A percentile compares a stretch with the other conserved stretches of the same genome.
Evolutionary conservation across 2,888 invertebrate species (phyloP).

Genomic region (Dendrolimus houi): DNA sequence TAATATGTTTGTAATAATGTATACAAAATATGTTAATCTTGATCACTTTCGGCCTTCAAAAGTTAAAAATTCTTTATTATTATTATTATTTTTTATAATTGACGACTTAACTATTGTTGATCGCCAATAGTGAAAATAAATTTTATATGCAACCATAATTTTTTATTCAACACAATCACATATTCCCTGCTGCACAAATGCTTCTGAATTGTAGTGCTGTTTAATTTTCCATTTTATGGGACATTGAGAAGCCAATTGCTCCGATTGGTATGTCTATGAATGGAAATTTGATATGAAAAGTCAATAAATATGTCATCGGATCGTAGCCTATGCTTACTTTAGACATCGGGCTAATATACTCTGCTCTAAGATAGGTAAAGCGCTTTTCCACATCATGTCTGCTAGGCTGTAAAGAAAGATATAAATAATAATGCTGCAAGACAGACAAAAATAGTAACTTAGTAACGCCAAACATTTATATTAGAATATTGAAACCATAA

Average conservation of each 20-base stretch:
- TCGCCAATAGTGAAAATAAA: constrained; percentile 64
- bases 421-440: neutral
- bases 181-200: neutral
- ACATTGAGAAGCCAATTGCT: constrained; percentile 27
- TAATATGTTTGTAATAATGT: constrained; percentile 33
- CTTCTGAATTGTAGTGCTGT: neutral
- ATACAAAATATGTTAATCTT: constrained; percentile 17
- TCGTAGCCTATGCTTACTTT: constrained; percentile 19
- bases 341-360: constrained; percentile 25
- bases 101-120: constrained; percentile 63
- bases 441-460: too few species aligned
- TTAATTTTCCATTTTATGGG: neutral
- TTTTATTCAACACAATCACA: neutral
- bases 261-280: constrained; percentile 23
- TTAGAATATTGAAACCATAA: too few species aligned
- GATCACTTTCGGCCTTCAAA: constrained; percentile 42
- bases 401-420: constrained; percentile 18
- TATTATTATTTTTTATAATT: constrained; percentile 64
- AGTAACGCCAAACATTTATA: too few species aligned
- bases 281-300: constrained; percentile 28
- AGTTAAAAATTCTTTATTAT: constrained; percentile 56
- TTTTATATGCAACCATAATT: constrained; percentile 15
- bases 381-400: constrained; percentile 8
- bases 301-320: constrained; percentile 10
- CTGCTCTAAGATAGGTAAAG: constrained; percentile 25